phyloP scores from a whole-genome alignment of 2,888 invertebrate species.

The Heteromurus nitidus region DNA sequence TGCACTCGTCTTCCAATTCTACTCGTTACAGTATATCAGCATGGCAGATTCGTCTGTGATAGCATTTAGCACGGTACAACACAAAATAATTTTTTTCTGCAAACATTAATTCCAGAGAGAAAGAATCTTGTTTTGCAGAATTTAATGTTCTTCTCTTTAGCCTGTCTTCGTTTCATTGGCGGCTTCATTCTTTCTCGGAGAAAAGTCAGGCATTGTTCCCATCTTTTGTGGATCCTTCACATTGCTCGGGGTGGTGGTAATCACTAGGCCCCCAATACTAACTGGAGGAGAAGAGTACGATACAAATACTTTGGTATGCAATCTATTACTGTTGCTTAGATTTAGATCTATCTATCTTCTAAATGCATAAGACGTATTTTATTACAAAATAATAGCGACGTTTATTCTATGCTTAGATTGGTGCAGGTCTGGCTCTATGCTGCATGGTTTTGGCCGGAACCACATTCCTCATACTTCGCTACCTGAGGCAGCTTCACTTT shows the following conservation, averaged over 20 bases:
- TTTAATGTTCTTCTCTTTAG: not conserved
- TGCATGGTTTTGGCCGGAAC: conserved; percentile 66
- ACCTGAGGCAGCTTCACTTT: conserved; percentile 90
- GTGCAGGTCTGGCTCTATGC: conserved; percentile 65
- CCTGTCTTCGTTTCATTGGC: conserved; percentile 57
- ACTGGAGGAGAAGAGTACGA: conserved; percentile 69
- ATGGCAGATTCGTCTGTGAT: conserved; percentile 69
- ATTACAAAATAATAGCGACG: not conserved
- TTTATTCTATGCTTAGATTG: conserved; percentile 63
- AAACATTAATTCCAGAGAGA: not conserved
- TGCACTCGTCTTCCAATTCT: conserved; percentile 68
- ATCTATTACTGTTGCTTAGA: not conserved
- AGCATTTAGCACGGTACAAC: conserved; percentile 61
- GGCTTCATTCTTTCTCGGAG: conserved; percentile 65
- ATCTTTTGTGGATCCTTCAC: conserved; percentile 65
- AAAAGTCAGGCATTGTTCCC: conserved; percentile 69
- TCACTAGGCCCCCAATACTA: conserved; percentile 69
- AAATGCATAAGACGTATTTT: not conserved
- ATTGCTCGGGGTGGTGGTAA: conserved; percentile 67
- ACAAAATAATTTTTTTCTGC: not conserved
- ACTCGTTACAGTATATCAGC: conserved; percentile 66
- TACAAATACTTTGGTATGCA: conserved; percentile 64
- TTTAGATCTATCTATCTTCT: no score
- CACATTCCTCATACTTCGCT: conserved; percentile 85
- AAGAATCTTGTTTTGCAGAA: not conserved